A percentile compares a stretch with the other conserved stretches of the same genome.
Conservation (phyloP, 2,888 invertebrate species). For the Ecdyonurus torrentis region DNA sequence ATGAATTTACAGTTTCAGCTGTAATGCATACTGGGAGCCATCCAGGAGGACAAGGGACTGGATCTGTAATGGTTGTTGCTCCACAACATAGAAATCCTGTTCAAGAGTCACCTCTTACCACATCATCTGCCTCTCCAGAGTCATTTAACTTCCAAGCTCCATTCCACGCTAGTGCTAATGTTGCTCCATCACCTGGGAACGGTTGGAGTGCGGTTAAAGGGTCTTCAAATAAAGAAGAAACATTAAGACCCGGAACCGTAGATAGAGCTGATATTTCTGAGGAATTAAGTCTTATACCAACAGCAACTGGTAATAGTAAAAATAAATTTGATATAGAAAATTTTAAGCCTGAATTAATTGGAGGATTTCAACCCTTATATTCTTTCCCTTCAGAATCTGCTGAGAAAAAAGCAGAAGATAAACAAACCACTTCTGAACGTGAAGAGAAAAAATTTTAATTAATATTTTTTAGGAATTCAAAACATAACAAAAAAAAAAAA, state of each 20-base stretch:
- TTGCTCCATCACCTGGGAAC: conserved; percentile 33
- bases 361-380: conserved; percentile 47
- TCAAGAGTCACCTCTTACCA: conserved; percentile 8
- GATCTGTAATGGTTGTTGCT: background rate
- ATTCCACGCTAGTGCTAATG: conserved; percentile 36
- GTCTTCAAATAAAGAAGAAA: conserved; percentile 5
- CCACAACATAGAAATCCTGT: conserved; percentile 2
- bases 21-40: conserved; percentile 24
- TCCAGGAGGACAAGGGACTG: conserved; percentile 8
- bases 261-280: conserved; percentile 9
- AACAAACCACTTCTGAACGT: background rate
- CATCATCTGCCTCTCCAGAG: conserved; percentile 8
- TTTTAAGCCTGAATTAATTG: conserved; percentile 48
- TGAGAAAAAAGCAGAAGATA: background rate
- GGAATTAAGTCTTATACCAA: background rate
- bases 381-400: conserved; percentile 13
- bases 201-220: conserved; percentile 39
- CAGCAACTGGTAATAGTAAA: conserved; percentile 13
- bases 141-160: conserved; percentile 15
- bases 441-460: background rate
- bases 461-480: too few species aligned
- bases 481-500: too few species aligned
- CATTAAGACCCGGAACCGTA: conserved; percentile 9
- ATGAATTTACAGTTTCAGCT: conserved; percentile 26
- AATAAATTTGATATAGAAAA: conserved; percentile 39